A percentile compares a stretch with the other conserved stretches of the same genome.
Evolutionary conservation across 2,113 vertebrate genomes (phyloP).

Genomic region (Channa maculata): DNA sequence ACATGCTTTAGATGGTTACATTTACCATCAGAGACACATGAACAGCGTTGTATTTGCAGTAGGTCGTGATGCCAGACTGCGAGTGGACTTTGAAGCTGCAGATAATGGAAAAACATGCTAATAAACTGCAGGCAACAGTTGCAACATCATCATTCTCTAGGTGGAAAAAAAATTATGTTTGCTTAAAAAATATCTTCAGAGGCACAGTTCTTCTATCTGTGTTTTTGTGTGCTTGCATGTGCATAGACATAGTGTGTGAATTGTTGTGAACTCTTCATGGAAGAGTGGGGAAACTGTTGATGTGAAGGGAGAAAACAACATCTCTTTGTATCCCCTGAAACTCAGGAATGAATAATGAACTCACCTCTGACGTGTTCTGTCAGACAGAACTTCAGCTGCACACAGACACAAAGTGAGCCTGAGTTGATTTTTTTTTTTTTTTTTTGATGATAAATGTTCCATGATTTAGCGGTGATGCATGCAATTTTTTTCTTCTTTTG

Average conservation of each 20-base stretch:
- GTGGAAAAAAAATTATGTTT: conserved; percentile 31
- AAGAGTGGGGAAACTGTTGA: conserved; percentile 18
- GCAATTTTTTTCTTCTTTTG: no score
- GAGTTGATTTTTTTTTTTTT: no score
- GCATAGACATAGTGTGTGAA: not conserved
- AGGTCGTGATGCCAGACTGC: conserved; percentile 21
- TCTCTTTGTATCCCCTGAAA: conserved; percentile 21
- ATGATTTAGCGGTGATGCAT: no score
- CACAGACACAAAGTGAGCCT: not conserved
- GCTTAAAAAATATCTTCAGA: conserved; percentile 23
- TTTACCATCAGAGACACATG: conserved; percentile 14
- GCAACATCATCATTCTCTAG: conserved; percentile 14
- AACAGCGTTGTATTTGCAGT: conserved; percentile 12
- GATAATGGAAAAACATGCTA: conserved; percentile 37
- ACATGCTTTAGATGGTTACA: conserved; percentile 13
- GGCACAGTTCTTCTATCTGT: not conserved
- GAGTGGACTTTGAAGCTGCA: conserved; percentile 60
- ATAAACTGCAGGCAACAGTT: conserved; percentile 25
- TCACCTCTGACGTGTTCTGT: conserved; percentile 1
- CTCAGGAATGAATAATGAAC: conserved; percentile 23
- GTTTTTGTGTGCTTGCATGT: not conserved
- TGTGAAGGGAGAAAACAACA: conserved; percentile 36
- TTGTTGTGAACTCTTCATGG: conserved; percentile 29
- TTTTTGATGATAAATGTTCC: no score
- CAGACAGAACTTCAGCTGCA: conserved; percentile 14